A percentile compares a stretch with the other conserved stretches of the same genome.
Conservation (phyloP, 1,140 invertebrate species). For the Neodiprion lecontei region DNA sequence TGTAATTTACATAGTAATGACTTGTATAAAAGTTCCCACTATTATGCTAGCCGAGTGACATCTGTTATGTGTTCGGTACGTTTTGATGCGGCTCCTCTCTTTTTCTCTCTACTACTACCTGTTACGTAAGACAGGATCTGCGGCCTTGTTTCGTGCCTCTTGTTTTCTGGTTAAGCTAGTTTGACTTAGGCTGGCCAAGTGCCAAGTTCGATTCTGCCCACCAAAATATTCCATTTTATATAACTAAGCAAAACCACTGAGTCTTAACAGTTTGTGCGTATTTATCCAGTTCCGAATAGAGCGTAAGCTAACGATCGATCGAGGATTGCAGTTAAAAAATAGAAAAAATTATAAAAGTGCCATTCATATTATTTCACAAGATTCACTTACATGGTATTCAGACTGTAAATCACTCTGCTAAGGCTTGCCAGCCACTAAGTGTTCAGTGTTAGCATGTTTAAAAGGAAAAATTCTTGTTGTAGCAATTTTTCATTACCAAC, state of each 20-base stretch:
- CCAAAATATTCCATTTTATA: constrained; percentile 58
- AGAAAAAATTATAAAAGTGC: not conserved
- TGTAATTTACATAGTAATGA: constrained; percentile 43
- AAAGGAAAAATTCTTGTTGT: no score
- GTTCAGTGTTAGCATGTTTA: no score
- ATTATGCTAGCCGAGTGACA: constrained; percentile 1
- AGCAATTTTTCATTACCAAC: no score
- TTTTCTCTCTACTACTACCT: constrained; percentile 36
- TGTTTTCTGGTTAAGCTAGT: constrained; percentile 52
- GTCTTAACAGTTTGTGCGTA: not conserved
- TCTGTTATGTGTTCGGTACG: constrained; percentile 18
- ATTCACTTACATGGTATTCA: no score
- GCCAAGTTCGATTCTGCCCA: constrained; percentile 52
- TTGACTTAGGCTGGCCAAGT: constrained; percentile 46
- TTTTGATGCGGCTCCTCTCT: constrained; percentile 19
- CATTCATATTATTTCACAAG: not conserved
- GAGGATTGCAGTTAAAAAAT: not conserved
- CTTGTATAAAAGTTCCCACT: constrained; percentile 36
- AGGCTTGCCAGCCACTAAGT: no score
- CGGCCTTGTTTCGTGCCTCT: constrained; percentile 50
- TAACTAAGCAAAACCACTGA: constrained; percentile 36
- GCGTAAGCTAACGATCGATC: not conserved
- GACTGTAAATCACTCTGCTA: no score
- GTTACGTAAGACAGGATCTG: constrained; percentile 50
- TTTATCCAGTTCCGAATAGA: not conserved